A percentile compares a stretch with the other conserved stretches of the same genome.
phyloP scores from a whole-genome alignment of 2,888 invertebrate species.

The Actias luna region DNA sequence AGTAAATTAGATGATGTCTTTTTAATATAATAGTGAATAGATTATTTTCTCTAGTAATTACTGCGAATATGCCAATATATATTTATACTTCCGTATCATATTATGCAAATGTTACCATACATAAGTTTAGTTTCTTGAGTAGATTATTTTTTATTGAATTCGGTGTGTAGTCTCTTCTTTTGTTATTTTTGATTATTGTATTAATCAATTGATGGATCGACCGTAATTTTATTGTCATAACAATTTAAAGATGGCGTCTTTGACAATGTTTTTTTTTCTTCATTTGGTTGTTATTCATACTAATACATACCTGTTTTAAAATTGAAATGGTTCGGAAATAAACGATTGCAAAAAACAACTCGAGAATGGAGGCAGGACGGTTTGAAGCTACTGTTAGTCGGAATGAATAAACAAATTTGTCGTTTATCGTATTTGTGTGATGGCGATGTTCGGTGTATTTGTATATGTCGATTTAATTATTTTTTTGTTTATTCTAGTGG shows the following conservation, averaged over 20 bases:
- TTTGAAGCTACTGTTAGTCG: too few relatives aligned
- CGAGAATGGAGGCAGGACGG: neutral
- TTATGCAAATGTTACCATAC: neutral
- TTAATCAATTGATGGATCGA: neutral
- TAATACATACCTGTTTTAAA: too few relatives aligned
- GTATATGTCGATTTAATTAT: neutral
- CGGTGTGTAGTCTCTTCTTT: neutral
- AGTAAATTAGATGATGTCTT: neutral
- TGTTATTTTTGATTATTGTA: neutral
- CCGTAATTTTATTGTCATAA: neutral
- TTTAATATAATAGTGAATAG: neutral
- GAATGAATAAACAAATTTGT: too few relatives aligned
- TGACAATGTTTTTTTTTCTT: neutral
- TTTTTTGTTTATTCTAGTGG: neutral
- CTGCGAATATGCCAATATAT: neutral
- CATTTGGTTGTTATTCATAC: neutral
- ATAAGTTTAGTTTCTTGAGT: neutral
- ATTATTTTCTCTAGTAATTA: neutral
- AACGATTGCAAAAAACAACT: neutral
- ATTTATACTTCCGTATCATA: neutral
- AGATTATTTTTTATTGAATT: neutral
- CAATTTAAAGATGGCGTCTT: neutral
- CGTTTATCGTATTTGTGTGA: neutral
- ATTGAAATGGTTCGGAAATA: neutral
- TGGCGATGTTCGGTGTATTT: neutral